Conservation (phyloP, 2,888 invertebrate species). For the Patella depressa region DNA sequence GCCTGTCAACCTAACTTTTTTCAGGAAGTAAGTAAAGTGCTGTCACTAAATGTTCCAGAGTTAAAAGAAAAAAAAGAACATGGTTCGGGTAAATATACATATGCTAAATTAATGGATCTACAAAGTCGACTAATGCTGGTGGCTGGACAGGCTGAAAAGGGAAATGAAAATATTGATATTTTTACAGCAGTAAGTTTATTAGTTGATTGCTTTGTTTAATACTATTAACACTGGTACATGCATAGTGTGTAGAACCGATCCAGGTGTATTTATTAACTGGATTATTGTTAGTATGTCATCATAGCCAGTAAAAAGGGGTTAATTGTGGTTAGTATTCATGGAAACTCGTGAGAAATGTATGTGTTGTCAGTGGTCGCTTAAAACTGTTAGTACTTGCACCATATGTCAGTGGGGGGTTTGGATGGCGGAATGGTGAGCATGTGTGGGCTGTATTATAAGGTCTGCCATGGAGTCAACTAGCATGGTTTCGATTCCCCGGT, state of each 20-base stretch:
- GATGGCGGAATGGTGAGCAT: no score
- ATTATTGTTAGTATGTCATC: no score
- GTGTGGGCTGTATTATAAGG: no score
- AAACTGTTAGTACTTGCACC: not conserved
- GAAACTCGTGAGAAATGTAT: no score
- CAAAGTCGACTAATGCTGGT: conserved; percentile 67
- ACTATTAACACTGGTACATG: not conserved
- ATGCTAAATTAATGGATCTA: conserved; percentile 56
- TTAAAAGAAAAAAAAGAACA: conserved; percentile 24
- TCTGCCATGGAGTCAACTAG: no score
- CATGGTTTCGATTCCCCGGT: no score
- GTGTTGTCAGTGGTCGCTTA: not conserved
- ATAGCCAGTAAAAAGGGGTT: not conserved
- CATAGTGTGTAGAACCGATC: no score
- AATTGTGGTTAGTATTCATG: no score
- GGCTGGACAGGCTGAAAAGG: conserved; percentile 63
- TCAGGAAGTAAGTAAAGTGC: conserved; percentile 42
- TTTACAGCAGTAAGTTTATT: conserved; percentile 51
- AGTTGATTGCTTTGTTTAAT: not conserved
- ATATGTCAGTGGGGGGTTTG: no score
- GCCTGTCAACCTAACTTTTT: not conserved
- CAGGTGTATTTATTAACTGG: no score
- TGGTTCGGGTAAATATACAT: conserved; percentile 38
- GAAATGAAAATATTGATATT: conserved; percentile 54
- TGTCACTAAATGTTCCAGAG: conserved; percentile 43